phyloP scores from a whole-genome alignment of 2,888 invertebrate genomes.

The Brassicogethes aeneus region DNA sequence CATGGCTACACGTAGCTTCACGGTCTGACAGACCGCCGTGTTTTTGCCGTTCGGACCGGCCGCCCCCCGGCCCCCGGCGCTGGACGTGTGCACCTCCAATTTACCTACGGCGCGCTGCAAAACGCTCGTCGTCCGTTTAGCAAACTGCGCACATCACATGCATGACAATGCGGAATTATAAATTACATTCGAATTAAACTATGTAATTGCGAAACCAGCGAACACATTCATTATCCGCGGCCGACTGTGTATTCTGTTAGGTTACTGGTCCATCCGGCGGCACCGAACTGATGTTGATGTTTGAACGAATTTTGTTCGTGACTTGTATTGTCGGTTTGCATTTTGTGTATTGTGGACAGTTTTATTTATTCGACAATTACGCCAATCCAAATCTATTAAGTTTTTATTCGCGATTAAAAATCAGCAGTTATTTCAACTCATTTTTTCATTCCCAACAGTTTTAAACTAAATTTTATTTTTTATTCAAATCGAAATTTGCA shows the following conservation, averaged over 20 bases:
- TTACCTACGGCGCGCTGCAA: constrained; percentile 30
- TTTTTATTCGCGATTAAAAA: neutral
- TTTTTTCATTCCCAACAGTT: too few species aligned
- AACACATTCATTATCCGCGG: constrained; percentile 38
- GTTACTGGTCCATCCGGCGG: constrained; percentile 20
- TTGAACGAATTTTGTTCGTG: constrained; percentile 28
- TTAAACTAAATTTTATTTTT: too few species aligned
- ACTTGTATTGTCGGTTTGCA: constrained; percentile 30
- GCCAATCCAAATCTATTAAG: constrained; percentile 12
- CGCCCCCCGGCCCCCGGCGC: neutral
- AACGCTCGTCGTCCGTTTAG: constrained; percentile 38
- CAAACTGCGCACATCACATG: constrained; percentile 41
- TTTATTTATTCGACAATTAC: constrained; percentile 1
- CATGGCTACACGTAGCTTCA: constrained; percentile 19
- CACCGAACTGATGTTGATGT: constrained; percentile 23
- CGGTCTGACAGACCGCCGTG: constrained; percentile 19
- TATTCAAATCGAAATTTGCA: too few species aligned
- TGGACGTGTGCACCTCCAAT: constrained; percentile 25
- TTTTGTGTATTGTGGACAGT: constrained; percentile 10
- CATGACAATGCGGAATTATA: constrained; percentile 44
- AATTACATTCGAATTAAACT: constrained; percentile 45
- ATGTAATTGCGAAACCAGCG: constrained; percentile 43
- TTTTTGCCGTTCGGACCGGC: constrained; percentile 6
- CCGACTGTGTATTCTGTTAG: constrained; percentile 17
- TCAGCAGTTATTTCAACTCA: too few species aligned